These are phyloP conservation scores for Meriones unguiculatus DNA, from an alignment of 2,113 vertebrate genomes.

Conservation along the genomic window DNA sequence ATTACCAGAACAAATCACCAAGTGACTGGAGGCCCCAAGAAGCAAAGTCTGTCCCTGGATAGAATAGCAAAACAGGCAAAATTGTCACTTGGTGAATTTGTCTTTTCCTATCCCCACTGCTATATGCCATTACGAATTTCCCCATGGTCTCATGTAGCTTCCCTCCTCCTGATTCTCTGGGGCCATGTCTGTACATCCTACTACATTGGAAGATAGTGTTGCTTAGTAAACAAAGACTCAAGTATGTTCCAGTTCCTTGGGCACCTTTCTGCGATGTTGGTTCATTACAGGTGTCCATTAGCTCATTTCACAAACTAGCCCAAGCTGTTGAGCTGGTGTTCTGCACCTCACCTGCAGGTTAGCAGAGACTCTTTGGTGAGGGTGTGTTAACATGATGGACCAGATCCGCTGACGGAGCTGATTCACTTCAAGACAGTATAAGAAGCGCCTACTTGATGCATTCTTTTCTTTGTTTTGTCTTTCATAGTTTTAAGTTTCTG, in stretches of 20 bases:
- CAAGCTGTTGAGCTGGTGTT: conserved; percentile 14
- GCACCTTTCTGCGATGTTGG: background rate
- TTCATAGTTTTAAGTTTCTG: background rate
- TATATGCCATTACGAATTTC: background rate
- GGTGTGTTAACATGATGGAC: background rate
- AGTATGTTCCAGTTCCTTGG: background rate
- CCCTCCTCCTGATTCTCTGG: background rate
- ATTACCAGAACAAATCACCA: conserved; percentile 79
- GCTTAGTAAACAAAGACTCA: conserved; percentile 10
- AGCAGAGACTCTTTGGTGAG: conserved; percentile 1
- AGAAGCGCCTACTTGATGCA: background rate
- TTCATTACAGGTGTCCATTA: conserved; percentile 34
- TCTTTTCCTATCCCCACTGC: background rate
- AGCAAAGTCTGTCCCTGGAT: conserved; percentile 54
- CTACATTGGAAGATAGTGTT: background rate
- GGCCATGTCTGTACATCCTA: background rate
- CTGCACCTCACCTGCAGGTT: conserved; percentile 41
- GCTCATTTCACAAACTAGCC: conserved; percentile 6
- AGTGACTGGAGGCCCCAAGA: conserved; percentile 37
- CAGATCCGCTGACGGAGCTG: background rate
- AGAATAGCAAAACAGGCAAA: conserved; percentile 38
- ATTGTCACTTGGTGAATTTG: conserved; percentile 27
- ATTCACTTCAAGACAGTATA: conserved; percentile 15
- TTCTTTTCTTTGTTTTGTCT: background rate
- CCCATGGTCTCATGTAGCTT: background rate